Evolutionary conservation across 1,140 invertebrate genomes (phyloP).

Genomic region (Trachelipus rathkii): DNA sequence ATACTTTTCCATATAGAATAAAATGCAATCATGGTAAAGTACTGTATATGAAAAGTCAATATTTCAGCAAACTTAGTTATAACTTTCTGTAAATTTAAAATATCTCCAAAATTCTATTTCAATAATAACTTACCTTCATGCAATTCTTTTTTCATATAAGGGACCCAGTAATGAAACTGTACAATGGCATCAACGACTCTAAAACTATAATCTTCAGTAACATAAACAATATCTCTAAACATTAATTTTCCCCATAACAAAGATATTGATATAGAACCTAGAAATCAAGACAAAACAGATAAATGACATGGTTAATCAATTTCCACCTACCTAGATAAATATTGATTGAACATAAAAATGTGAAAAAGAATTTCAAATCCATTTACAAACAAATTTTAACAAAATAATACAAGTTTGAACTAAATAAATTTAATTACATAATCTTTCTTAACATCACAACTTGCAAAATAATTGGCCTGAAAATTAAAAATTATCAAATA

Average conservation of each 20-base stretch:
- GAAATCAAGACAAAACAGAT: slow-evolving; percentile 48
- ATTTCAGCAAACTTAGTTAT: no score
- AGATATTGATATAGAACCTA: slow-evolving; percentile 89
- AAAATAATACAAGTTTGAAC: slow-evolving; percentile 17
- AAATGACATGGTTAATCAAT: slow-evolving; percentile 22
- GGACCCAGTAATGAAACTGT: slow-evolving; percentile 95
- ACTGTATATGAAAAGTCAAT: no score
- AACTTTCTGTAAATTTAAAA: neutral
- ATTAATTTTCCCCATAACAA: slow-evolving; percentile 96
- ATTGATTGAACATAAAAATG: slow-evolving; percentile 13
- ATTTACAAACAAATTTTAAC: neutral
- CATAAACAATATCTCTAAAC: slow-evolving; percentile 93
- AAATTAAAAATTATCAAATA: no score
- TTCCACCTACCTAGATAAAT: slow-evolving; percentile 16
- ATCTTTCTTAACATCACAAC: neutral
- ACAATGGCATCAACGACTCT: slow-evolving; percentile 94
- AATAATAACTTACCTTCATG: slow-evolving; percentile 68
- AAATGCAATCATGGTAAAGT: no score
- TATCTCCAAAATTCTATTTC: neutral
- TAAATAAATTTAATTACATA: neutral
- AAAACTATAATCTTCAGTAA: slow-evolving; percentile 89
- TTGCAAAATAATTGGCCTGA: no score
- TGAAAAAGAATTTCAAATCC: neutral
- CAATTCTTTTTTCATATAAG: slow-evolving; percentile 90
- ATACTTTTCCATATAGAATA: no score